Evolutionary conservation across 2,888 invertebrate genomes (phyloP), one percentile per base, ranked within the genome.

Genomic region (Agriopis aurantiaria): DNA sequence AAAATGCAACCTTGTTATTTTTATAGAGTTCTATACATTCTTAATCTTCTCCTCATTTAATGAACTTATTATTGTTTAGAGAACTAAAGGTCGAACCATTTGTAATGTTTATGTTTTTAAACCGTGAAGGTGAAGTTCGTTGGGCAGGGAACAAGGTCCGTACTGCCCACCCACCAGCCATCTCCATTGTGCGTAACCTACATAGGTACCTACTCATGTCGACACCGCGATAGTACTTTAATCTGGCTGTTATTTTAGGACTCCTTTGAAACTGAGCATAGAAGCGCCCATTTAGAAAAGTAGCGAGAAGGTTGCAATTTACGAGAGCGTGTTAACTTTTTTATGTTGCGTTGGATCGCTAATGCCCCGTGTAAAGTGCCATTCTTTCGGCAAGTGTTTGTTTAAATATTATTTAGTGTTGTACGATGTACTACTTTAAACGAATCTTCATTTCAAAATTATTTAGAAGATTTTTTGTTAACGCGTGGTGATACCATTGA

Each of bases 41-140:
- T 78, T 87, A 88, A 87, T 85, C 83, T 82, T 78, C 73, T 74
- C 61, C 74, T 83, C 86, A 90, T 89, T 87, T 87, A 84, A 78
- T 83, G 72, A 77, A 74, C 75, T 78, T 79, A 79, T 87, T 86
- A 83, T 87, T 89, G 85, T 88, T 87, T 83, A 79, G 74, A 81
- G 69, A 82, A 82, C 75, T 72, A 86, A 84, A 92, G 88, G 90
- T 84, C 89, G 78, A 69, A 70, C 68, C 62, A 55, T 71, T 66
- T 62, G 68, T 76, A 76, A 75, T 80, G 79, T 83, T 82, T 81
- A 77, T 80, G 82, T 77, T 82, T 82, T 84, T 86, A 23, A 83
- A 80, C 75, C 52, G 72, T 85, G 90, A 91, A 92, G 90, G 91
- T 89, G 82, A 90, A 82, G 80, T 82, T 80, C 80, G 80, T 75